Evolutionary conservation across 2,888 invertebrate genomes (phyloP), one percentile per base, ranked within the genome.

Genomic region (Antheraea assamensis): DNA sequence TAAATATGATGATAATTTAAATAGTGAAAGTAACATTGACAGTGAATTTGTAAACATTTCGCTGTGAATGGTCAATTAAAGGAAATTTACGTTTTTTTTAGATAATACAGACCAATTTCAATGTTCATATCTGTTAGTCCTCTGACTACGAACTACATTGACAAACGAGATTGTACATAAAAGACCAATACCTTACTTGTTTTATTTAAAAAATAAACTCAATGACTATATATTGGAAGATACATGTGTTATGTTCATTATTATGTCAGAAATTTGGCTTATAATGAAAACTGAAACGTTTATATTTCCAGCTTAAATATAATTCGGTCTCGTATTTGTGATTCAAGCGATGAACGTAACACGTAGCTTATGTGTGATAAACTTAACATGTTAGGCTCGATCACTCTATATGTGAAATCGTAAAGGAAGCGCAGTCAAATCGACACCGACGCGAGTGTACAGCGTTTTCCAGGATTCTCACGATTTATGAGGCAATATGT

Each of bases 401-500:
- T 90, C 89, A 86, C 86, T 90, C 88, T 90, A 88, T 89, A 88
- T 87, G 87, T 86, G 86, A 88, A 90, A 92, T 91, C 89, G 91
- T 89, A 89, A 91, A 90, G 92, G 91, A 92, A 92, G 90, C 92
- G 90, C 90, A 92, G 92, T 92, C 91, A 93, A 92, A 93, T 94
- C 93, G 92, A 92, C 92, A 91, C 90, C 88, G 89, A 88, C 86
- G 87, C 88, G 88, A 86, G 85, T 87, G 90, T 90, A 89, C 87
- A 87, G 87, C 88, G 88, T 87, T 90, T 86, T 92, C 89, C 87
- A 91, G 94, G 94, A 94, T 94, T 92, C 92, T 85, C 89, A 89
- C 89, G 93, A 94, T 94, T 94, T 94, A 94, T 94, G 93, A 90
- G 92, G 94, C 92, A 94, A 94, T 94, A 94, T 94, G 94, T 94